Conservation (phyloP, 1,140 invertebrate genomes). For the Solenopsis invicta region DNA sequence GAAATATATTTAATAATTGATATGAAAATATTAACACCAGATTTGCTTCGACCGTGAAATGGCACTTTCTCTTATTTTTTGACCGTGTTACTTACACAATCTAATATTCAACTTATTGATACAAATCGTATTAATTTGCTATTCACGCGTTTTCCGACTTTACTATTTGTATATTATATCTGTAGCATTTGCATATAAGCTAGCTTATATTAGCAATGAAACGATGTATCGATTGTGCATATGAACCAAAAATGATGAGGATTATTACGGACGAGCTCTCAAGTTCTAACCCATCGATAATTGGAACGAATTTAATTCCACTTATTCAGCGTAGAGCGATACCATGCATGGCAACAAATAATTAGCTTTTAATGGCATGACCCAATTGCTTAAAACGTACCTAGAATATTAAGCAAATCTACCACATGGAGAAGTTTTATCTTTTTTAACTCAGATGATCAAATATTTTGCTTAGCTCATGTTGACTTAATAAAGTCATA, state of each 20-base stretch:
- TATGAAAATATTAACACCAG: too few relatives aligned
- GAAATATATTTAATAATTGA: too few relatives aligned
- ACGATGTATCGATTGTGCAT: background rate
- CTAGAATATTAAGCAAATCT: background rate
- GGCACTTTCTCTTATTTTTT: too few relatives aligned
- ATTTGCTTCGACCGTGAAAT: too few relatives aligned
- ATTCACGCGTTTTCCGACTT: background rate
- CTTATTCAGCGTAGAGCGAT: background rate
- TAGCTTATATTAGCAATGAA: constrained; percentile 4
- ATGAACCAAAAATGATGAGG: background rate
- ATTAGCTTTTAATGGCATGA: constrained; percentile 15
- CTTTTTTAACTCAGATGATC: background rate
- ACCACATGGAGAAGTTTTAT: background rate
- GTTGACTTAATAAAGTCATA: background rate
- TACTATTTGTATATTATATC: background rate
- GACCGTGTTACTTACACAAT: too few relatives aligned
- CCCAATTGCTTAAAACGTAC: constrained; percentile 10
- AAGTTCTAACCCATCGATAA: background rate
- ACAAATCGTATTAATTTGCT: constrained; percentile 21
- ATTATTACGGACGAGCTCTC: constrained; percentile 24
- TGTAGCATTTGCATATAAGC: background rate
- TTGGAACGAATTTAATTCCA: constrained; percentile 17
- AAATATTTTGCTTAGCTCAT: background rate
- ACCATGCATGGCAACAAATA: background rate
- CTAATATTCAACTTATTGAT: background rate